Evolutionary conservation across 1,140 invertebrate species (phyloP).

Genomic region (Druon quercuslanigerum): DNA sequence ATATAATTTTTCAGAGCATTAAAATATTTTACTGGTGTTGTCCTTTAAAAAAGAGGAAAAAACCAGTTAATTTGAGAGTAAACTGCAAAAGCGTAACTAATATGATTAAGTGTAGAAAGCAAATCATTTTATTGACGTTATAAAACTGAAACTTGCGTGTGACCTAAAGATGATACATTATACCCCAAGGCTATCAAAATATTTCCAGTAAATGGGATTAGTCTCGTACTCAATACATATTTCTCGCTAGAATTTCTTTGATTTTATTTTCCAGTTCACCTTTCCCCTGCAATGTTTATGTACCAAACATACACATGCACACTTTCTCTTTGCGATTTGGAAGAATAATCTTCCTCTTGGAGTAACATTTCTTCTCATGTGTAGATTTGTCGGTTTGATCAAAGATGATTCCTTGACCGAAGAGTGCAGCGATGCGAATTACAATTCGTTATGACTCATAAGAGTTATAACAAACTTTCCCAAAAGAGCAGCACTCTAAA

Average conservation of each 20-base stretch:
- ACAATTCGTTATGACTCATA: slow-evolving; percentile 16
- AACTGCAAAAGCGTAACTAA: too few species aligned
- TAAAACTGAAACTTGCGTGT: background rate
- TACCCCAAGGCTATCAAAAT: background rate
- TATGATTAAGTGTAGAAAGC: background rate
- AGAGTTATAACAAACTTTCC: slow-evolving; percentile 26
- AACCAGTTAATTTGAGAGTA: too few species aligned
- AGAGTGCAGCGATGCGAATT: slow-evolving; percentile 18
- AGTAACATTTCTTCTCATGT: background rate
- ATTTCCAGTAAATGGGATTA: slow-evolving; percentile 7
- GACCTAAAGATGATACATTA: background rate
- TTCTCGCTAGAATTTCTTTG: background rate
- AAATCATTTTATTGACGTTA: background rate
- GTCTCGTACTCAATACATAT: slow-evolving; percentile 7
- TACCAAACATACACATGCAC: background rate
- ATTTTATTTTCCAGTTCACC: background rate
- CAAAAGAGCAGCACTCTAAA: background rate
- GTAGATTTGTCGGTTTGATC: slow-evolving; percentile 14
- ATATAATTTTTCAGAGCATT: too few species aligned
- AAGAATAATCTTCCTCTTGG: background rate
- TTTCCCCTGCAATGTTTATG: background rate
- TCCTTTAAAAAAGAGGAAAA: too few species aligned
- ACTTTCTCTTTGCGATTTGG: too few species aligned
- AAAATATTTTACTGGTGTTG: too few species aligned
- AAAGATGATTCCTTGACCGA: slow-evolving; percentile 7